phyloP scores from a whole-genome alignment of 2,113 vertebrate species.

The Catharus fuscescens region DNA sequence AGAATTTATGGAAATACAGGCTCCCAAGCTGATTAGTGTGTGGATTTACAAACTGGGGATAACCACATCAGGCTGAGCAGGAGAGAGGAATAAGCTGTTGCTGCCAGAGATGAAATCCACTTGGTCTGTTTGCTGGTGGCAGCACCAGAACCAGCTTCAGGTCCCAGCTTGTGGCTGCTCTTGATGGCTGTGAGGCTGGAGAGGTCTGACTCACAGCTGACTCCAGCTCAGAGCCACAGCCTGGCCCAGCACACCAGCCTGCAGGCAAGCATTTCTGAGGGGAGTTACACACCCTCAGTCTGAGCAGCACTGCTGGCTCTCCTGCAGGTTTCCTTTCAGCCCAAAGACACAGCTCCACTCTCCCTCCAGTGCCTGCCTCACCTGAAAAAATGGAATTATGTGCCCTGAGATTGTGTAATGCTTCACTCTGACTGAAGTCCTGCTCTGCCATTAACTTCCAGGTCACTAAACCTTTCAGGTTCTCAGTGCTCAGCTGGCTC shows the following conservation, averaged over 20 bases:
- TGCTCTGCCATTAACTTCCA: not conserved
- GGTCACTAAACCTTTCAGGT: too few species aligned
- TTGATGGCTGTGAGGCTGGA: not conserved
- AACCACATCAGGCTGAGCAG: not conserved
- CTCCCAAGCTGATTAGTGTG: not conserved
- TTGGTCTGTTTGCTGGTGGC: not conserved
- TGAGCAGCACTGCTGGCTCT: not conserved
- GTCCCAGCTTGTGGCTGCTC: not conserved
- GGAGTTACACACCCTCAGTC: not conserved
- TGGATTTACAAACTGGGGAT: not conserved
- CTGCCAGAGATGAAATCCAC: not conserved
- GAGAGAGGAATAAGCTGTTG: not conserved
- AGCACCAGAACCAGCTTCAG: not conserved
- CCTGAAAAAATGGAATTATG: not conserved
- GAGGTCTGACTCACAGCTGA: not conserved
- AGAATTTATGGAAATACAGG: not conserved
- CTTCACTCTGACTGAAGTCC: not conserved
- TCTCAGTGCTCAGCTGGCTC: not conserved
- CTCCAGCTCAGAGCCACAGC: not conserved
- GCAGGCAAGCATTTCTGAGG: accelerated
- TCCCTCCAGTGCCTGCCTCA: not conserved
- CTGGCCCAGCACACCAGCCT: not conserved
- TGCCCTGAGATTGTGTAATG: not conserved
- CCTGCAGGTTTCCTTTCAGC: not conserved
- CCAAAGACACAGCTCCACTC: too few species aligned